Percentiles rank a stretch among this genome's conserved stretches.
Conservation (phyloP, 2,797 vertebrate genomes). For the Mormyrops boulengeri region DNA sequence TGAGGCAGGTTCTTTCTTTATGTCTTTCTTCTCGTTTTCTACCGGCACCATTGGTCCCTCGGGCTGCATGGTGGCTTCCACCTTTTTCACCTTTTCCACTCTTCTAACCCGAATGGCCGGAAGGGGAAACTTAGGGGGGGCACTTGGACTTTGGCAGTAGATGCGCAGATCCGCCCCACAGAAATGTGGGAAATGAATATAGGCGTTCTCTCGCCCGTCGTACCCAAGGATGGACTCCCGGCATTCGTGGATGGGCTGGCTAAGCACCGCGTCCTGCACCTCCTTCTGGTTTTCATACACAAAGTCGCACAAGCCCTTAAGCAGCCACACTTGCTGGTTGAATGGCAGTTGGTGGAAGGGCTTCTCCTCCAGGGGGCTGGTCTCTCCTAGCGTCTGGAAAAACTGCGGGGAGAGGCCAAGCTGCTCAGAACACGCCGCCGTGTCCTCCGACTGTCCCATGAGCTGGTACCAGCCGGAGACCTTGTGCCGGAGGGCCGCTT, state of each 20-base stretch:
- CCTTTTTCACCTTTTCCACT: conserved; percentile 38
- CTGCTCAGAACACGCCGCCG: conserved; percentile 73
- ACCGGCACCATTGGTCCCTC: conserved; percentile 16
- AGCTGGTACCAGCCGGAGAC: conserved; percentile 82
- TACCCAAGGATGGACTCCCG: conserved; percentile 96
- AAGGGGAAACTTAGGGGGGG: conserved; percentile 72
- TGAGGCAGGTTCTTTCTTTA: conserved; percentile 27
- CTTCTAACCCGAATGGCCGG: conserved; percentile 61
- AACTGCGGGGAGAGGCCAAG: conserved; percentile 86
- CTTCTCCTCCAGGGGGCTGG: conserved; percentile 80
- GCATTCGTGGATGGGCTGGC: conserved; percentile 96
- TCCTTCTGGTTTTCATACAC: conserved; percentile 94
- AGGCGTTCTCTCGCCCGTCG: conserved; percentile 86
- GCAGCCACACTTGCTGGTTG: conserved; percentile 87
- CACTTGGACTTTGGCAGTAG: conserved; percentile 86
- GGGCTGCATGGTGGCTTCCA: conserved; percentile 26
- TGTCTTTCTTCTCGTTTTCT: conserved; percentile 27
- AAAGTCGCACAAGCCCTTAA: conserved; percentile 93
- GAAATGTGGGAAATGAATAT: conserved; percentile 97
- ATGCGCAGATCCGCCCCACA: conserved; percentile 93
- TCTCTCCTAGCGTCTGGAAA: conserved; percentile 79
- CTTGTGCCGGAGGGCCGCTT: conserved; percentile 79
- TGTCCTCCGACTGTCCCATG: conserved; percentile 72
- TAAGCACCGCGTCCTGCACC: conserved; percentile 86
- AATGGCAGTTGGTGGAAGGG: conserved; percentile 86